Conservation (phyloP, 2,113 vertebrate species). For the Xenopus laevis region DNA sequence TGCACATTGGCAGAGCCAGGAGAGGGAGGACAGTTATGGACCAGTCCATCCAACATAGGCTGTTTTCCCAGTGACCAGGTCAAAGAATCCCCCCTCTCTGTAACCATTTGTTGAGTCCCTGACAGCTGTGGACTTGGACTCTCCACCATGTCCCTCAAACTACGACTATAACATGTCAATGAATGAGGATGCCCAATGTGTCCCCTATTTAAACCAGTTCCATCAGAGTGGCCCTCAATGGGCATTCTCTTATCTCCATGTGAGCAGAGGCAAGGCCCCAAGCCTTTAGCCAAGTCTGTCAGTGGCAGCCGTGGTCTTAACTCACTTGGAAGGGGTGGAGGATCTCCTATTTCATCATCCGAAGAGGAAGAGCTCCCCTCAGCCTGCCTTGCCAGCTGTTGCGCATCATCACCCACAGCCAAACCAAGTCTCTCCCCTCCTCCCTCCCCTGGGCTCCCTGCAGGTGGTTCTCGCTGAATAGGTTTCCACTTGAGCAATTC, state of each 20-base stretch:
- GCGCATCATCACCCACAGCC: constrained; percentile 20
- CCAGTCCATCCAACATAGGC: neutral
- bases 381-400: constrained; percentile 17
- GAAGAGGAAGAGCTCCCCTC: constrained; percentile 49
- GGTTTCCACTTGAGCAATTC: constrained; percentile 66
- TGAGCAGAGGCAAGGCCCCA: constrained; percentile 36
- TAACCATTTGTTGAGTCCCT: constrained; percentile 14
- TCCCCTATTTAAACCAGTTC: constrained; percentile 15
- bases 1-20: constrained; percentile 18
- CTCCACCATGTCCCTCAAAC: constrained; percentile 30
- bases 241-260: constrained; percentile 30
- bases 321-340: constrained; percentile 27
- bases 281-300: constrained; percentile 30
- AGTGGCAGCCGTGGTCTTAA: constrained; percentile 32
- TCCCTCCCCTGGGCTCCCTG: constrained; percentile 55
- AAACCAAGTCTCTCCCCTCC: constrained; percentile 39
- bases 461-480: constrained; percentile 48
- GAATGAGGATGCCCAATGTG: constrained; percentile 34
- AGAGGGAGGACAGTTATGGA: constrained; percentile 22
- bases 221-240: constrained; percentile 33
- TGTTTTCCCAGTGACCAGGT: constrained; percentile 18
- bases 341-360: constrained; percentile 41
- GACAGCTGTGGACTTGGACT: constrained; percentile 13
- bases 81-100: constrained; percentile 17
- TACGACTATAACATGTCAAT: constrained; percentile 29